These are phyloP conservation scores for Campoplex nolae DNA, from an alignment of 2,888 invertebrate species.

Conservation along the genomic window DNA sequence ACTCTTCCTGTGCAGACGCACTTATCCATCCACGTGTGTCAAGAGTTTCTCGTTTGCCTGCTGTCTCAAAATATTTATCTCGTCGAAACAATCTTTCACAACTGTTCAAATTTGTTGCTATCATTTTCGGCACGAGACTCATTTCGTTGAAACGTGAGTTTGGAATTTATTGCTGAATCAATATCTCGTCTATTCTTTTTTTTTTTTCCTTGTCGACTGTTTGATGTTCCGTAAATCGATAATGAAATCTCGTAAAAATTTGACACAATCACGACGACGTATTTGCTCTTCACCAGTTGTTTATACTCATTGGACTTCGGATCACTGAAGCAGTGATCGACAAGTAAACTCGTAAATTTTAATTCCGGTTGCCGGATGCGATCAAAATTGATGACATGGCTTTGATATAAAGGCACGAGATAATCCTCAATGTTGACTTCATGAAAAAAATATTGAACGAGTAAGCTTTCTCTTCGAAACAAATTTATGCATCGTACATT, in stretches of 20 bases:
- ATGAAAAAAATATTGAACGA: not conserved
- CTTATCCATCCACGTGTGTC: constrained; percentile 42
- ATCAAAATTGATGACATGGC: not conserved
- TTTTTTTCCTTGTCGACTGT: not conserved
- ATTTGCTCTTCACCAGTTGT: no score
- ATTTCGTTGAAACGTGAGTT: not conserved
- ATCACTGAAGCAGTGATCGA: not conserved
- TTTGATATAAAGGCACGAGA: not conserved
- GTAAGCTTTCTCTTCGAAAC: not conserved
- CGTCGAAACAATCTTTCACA: constrained; percentile 40
- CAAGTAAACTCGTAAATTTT: not conserved
- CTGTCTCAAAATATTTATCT: constrained; percentile 63
- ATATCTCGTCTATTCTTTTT: not conserved
- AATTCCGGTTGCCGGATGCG: not conserved
- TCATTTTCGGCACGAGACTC: constrained; percentile 19
- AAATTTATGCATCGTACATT: constrained; percentile 1
- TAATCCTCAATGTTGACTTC: not conserved
- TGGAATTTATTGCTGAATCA: not conserved
- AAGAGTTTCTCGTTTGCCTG: constrained; percentile 58
- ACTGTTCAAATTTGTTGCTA: constrained; percentile 9
- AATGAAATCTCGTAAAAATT: not conserved
- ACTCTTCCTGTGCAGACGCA: not conserved
- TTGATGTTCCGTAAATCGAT: not conserved
- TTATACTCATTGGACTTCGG: no score
- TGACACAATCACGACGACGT: not conserved